Evolutionary conservation across 35 echinoderm and acorn worm genomes (phyloP).

Genomic region (Heliocidaris tuberculata): DNA sequence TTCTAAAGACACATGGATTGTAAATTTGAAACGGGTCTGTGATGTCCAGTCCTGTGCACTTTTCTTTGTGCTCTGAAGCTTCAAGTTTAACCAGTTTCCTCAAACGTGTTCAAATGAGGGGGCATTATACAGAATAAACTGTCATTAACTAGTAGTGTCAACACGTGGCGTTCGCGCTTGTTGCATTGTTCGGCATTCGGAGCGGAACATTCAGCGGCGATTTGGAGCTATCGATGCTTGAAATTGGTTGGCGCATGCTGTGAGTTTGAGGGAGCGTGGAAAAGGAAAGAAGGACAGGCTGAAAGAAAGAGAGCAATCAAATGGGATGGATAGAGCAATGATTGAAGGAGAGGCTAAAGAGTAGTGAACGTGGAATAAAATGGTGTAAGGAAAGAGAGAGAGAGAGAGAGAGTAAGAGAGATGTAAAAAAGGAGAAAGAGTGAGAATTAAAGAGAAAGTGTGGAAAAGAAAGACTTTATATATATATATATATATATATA

Average conservation of each 20-base stretch:
- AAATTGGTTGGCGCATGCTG: slow-evolving; percentile 16
- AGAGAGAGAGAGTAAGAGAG: neutral
- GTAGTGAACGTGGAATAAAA: neutral
- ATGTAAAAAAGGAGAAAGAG: neutral
- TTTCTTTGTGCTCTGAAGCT: slow-evolving; percentile 2
- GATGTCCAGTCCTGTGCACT: neutral
- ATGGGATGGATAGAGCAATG: neutral
- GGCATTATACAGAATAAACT: slow-evolving; percentile 40
- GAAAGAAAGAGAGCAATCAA: neutral
- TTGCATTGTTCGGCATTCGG: slow-evolving; percentile 23
- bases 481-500: too few relatives aligned
- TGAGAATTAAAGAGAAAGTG: neutral
- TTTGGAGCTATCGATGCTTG: slow-evolving; percentile 41
- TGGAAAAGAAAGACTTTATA: neutral
- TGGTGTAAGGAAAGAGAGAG: neutral
- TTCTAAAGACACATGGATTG: neutral
- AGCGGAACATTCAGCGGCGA: slow-evolving; percentile 1
- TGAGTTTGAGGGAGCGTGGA: neutral
- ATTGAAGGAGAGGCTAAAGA: neutral
- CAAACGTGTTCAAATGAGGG: neutral
- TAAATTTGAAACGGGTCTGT: neutral
- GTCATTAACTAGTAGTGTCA: slow-evolving; percentile 20
- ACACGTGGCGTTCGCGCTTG: slow-evolving; percentile 18
- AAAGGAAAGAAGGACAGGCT: neutral
- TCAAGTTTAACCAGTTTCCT: neutral